These are phyloP conservation scores for Phania funesta DNA, from an alignment of 2,888 invertebrate species.

Conservation along the genomic window DNA sequence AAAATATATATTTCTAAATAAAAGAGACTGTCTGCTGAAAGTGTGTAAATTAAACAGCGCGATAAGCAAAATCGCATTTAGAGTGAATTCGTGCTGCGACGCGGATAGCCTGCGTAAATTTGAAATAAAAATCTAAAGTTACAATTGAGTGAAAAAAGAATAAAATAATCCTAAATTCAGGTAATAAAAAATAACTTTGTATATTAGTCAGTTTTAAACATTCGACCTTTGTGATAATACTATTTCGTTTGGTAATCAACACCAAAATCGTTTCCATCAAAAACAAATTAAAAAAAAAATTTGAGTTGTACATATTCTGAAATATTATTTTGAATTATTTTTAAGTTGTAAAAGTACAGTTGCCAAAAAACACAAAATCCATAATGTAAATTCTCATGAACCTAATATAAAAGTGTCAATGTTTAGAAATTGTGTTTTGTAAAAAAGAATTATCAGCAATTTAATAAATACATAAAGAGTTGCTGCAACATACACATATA, in stretches of 20 bases:
- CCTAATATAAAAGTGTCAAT: background rate
- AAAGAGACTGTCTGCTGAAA: conserved; percentile 26
- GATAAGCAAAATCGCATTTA: conserved; percentile 10
- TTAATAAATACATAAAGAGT: background rate
- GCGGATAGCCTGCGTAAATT: background rate
- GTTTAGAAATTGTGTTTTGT: background rate
- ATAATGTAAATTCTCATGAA: background rate
- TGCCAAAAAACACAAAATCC: background rate
- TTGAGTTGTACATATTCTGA: too few species aligned
- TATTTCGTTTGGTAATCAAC: background rate
- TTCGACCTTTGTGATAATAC: background rate
- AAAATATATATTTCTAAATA: conserved; percentile 17
- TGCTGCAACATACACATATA: background rate
- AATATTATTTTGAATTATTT: too few species aligned
- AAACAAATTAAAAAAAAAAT: too few species aligned
- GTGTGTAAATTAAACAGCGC: conserved; percentile 11
- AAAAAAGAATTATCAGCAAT: conserved; percentile 8
- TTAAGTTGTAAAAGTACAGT: conserved; percentile 1
- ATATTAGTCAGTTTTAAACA: background rate
- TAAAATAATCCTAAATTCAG: background rate
- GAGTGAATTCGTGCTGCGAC: background rate
- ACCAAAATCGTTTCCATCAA: too few species aligned
- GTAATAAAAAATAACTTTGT: background rate
- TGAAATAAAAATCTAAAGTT: background rate
- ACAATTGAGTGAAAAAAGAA: background rate